Percentiles rank a stretch among this genome's conserved stretches.
Conservation (phyloP, 2,888 invertebrate species). For the Drosophila robusta region DNA sequence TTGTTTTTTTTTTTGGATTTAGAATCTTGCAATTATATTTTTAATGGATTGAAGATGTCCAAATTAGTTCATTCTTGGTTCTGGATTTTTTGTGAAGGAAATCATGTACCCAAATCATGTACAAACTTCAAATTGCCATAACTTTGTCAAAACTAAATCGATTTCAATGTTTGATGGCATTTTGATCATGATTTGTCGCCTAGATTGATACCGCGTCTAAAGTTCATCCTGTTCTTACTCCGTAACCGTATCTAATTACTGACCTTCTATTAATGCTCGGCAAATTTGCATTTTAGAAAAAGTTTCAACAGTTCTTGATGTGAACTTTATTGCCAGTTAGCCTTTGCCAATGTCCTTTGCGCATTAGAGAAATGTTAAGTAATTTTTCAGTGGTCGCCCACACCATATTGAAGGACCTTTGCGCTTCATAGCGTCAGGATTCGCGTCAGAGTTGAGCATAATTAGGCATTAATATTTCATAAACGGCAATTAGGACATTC, state of each 20-base stretch:
- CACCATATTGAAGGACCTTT: conserved; percentile 19
- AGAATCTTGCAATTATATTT: too few species aligned
- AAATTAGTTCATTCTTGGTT: too few species aligned
- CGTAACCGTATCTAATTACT: background rate
- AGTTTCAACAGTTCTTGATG: background rate
- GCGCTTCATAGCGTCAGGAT: conserved; percentile 4
- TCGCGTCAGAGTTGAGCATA: conserved; percentile 55
- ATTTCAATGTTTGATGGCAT: background rate
- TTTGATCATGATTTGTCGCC: background rate
- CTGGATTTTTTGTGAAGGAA: too few species aligned
- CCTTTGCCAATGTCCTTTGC: background rate
- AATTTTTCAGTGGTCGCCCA: conserved; percentile 38
- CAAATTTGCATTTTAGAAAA: background rate
- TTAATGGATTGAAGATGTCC: too few species aligned
- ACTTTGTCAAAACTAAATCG: background rate
- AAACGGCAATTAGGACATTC: conserved; percentile 60
- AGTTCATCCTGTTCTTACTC: background rate
- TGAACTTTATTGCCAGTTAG: background rate
- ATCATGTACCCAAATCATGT: too few species aligned
- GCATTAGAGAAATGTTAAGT: conserved; percentile 20
- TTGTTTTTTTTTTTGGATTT: too few species aligned
- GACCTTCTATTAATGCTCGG: background rate
- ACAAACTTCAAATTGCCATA: too few species aligned
- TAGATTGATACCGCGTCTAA: background rate
- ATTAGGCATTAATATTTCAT: conserved; percentile 79